phyloP scores from a whole-genome alignment of 2,888 invertebrate genomes.

The Apamea sordens region DNA sequence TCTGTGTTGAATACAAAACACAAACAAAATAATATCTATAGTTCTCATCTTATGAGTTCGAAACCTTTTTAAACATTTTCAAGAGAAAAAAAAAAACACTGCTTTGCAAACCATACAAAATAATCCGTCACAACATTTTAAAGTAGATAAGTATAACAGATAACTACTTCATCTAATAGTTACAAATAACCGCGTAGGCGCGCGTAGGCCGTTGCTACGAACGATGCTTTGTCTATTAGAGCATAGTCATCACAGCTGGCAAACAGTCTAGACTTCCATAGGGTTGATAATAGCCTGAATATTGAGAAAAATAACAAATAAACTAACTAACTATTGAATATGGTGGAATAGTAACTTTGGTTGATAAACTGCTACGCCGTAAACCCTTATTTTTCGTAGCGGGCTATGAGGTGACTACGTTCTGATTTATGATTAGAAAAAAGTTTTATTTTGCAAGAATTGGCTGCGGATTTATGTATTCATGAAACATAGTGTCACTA shows the following conservation, averaged over 20 bases:
- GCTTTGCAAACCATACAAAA: not conserved
- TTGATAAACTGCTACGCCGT: conserved; percentile 34
- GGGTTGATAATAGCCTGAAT: not conserved
- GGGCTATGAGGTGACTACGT: conserved; percentile 38
- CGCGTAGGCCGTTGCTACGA: conserved; percentile 48
- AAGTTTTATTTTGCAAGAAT: not conserved
- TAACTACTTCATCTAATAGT: not conserved
- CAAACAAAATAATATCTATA: not conserved
- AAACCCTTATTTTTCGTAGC: conserved; percentile 39
- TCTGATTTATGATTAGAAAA: not conserved
- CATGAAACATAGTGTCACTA: not conserved
- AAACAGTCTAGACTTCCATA: not conserved
- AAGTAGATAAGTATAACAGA: not conserved
- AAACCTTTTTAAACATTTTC: not conserved
- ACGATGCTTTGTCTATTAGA: not conserved
- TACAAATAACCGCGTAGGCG: conserved; percentile 24
- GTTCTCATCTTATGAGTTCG: not conserved
- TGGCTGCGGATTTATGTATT: not conserved
- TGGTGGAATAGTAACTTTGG: not conserved
- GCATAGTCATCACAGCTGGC: not conserved
- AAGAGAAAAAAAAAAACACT: not conserved
- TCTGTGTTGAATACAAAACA: not conserved
- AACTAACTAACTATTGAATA: too few species aligned
- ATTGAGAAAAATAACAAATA: too few species aligned
- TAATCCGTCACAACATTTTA: not conserved